Evolutionary conservation across 2,113 vertebrate species (phyloP).

Genomic region (Chaenogobius annularis): DNA sequence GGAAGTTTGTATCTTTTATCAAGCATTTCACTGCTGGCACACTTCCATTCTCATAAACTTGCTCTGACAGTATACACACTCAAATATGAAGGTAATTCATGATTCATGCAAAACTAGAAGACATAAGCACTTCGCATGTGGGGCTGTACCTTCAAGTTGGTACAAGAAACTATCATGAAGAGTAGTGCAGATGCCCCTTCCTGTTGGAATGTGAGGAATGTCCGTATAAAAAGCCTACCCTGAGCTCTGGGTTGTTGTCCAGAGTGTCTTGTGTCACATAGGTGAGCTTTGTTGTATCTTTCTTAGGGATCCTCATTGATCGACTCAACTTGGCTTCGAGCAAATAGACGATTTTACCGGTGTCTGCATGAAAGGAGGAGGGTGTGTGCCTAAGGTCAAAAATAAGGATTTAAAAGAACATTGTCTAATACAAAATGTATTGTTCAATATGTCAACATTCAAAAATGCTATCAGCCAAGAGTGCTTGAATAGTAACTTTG

Average conservation of each 20-base stretch:
- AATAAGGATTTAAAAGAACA: background rate
- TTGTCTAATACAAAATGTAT: background rate
- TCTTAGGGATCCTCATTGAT: slow-evolving; percentile 63
- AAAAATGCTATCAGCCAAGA: too few relatives aligned
- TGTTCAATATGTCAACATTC: too few relatives aligned
- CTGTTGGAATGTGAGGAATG: slow-evolving; percentile 1
- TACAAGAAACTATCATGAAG: background rate
- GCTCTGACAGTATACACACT: too few relatives aligned
- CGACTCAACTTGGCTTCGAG: slow-evolving; percentile 66
- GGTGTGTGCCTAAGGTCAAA: slow-evolving; percentile 59
- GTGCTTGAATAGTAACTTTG: too few relatives aligned
- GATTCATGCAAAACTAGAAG: background rate
- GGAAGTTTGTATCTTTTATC: background rate
- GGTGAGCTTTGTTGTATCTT: slow-evolving; percentile 47
- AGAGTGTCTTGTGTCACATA: slow-evolving; percentile 44
- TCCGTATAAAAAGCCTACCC: slow-evolving; percentile 38
- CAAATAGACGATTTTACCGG: slow-evolving; percentile 67
- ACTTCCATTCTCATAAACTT: too few relatives aligned
- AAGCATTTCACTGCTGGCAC: too few relatives aligned
- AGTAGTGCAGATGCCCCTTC: background rate
- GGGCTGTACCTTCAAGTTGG: too few relatives aligned
- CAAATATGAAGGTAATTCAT: background rate
- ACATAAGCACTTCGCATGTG: too few relatives aligned
- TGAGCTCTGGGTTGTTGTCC: slow-evolving; percentile 23
- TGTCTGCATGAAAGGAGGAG: slow-evolving; percentile 51